Base-by-base conservation (phyloP, 2,797 vertebrate genomes). In the Cheirogaleus major region DNA sequence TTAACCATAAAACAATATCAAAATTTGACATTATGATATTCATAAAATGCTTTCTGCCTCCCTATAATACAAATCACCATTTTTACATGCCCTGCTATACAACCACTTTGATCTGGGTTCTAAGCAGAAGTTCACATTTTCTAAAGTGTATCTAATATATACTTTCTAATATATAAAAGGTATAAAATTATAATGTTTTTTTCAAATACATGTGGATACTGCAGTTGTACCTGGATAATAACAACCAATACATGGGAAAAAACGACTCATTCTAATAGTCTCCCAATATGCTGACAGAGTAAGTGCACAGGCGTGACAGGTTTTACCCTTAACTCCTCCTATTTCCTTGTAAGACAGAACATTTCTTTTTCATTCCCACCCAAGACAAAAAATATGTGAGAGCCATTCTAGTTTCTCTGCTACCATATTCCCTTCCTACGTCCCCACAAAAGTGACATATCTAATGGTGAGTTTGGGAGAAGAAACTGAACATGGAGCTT, bases 281-380 rank as follows among this genome's bases (percentile, higher is more conserved):
- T 25, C 18, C 25, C 11, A n/a, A 0, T 15, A 23, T 30, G 7
- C 17, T 23, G 11, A n/a, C 2, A 70, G 25, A n/a, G 17, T 15
- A 61, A 32, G 3, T 55, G 6, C 3, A 1, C 4, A 52, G 0
- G 2, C n/a, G 9, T 32, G 48, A 8, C 67, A 50, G 22, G 5
- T 43, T 82, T 79, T n/a, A 72, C 22, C 5, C 23, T 65, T 2
- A 4, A 23, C 2, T 52, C 13, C 15, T 52, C 25, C 30, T 30
- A 4, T 27, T 50, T 81, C 20, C 1, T 13, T 17, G 32, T 9
- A 17, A 88, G 38, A 52, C 30, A 72, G 6, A 23, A 43, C 48
- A 22, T n/a, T 72, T 59, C 1, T 78, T 69, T 81, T 43, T 2
- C 35, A 78, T 4, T 70, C 6, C 7, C 32, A 52, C 4, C 9